phyloP scores from a whole-genome alignment of 2,797 vertebrate species.

The Limnodromus scolopaceus region DNA sequence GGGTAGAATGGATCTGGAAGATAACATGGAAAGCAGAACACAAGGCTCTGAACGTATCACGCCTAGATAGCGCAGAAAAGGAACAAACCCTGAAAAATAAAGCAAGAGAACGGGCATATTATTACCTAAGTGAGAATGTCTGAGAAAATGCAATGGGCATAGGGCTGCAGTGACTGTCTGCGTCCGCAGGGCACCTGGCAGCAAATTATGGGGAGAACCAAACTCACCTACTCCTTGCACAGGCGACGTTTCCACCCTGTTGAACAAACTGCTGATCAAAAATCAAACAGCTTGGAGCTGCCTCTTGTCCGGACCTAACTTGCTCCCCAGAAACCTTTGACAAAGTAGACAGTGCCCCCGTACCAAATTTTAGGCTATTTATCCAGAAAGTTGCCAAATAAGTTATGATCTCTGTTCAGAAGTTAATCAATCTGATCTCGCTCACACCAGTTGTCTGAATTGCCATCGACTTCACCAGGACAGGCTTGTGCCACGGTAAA shows the following conservation, averaged over 20 bases:
- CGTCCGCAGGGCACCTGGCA: background rate
- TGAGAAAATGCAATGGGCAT: background rate
- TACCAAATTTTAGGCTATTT: background rate
- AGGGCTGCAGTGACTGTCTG: accelerated
- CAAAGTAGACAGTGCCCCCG: background rate
- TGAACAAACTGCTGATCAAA: background rate
- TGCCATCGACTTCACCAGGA: background rate
- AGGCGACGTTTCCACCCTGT: background rate
- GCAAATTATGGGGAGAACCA: background rate
- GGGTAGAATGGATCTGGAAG: background rate
- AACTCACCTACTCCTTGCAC: background rate
- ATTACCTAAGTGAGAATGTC: background rate
- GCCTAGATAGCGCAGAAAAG: background rate
- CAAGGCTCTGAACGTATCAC: background rate
- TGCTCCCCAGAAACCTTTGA: background rate
- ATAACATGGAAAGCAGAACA: background rate
- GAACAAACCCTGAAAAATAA: background rate
- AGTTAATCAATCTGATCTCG: background rate
- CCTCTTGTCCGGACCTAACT: background rate
- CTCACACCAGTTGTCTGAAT: background rate
- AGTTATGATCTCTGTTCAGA: background rate
- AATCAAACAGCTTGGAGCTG: background rate
- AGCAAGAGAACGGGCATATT: accelerated
- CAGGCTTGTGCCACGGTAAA: background rate
- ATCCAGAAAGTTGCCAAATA: background rate